Percentiles rank a stretch among this genome's conserved stretches.
phyloP scores from a whole-genome alignment of 2,797 vertebrate genomes.

The Argya squamiceps region DNA sequence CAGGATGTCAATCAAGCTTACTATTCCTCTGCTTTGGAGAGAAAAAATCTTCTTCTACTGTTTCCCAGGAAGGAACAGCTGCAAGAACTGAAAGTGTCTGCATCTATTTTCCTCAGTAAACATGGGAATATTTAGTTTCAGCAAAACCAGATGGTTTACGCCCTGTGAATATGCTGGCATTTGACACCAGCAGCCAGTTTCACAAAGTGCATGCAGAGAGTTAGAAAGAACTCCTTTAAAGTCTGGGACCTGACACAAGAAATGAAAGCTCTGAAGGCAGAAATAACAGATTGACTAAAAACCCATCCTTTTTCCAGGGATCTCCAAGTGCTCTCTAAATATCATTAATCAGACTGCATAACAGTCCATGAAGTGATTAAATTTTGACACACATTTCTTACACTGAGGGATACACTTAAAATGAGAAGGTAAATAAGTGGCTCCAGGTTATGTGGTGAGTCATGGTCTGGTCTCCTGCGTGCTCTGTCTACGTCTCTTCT shows the following conservation, averaged over 20 bases:
- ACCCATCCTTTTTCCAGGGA: background rate
- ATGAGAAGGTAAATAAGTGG: background rate
- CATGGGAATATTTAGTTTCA: conserved; percentile 44
- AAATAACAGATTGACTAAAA: background rate
- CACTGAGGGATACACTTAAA: background rate
- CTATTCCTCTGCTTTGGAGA: conserved; percentile 13
- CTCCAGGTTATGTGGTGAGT: background rate
- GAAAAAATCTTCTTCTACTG: background rate
- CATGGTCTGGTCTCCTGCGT: background rate
- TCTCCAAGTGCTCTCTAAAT: background rate
- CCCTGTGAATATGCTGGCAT: conserved; percentile 20
- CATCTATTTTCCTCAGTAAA: conserved; percentile 48
- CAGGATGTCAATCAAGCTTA: background rate
- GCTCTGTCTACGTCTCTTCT: background rate
- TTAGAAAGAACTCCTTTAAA: background rate
- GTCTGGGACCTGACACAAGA: background rate
- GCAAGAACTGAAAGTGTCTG: conserved; percentile 35
- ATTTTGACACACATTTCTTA: background rate
- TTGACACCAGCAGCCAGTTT: conserved; percentile 37
- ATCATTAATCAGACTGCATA: background rate
- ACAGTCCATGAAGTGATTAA: background rate
- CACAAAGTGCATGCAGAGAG: background rate
- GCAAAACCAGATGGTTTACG: conserved; percentile 33
- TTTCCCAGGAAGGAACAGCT: conserved; percentile 50
- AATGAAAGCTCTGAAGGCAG: background rate